These are phyloP conservation scores for Coleophora deauratella DNA, from an alignment of 2,888 invertebrate species.

Conservation along the genomic window DNA sequence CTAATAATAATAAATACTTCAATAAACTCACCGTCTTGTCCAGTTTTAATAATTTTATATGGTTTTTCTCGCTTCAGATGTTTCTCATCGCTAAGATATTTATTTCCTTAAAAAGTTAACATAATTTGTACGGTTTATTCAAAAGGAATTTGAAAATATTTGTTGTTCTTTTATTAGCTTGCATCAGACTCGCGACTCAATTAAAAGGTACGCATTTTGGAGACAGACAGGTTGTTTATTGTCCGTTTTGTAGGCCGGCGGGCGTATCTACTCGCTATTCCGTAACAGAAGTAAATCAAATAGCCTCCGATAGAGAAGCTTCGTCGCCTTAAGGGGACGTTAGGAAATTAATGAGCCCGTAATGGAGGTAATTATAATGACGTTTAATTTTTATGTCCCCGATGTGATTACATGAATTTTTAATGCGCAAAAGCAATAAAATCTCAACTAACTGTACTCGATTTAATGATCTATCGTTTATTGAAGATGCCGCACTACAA, in stretches of 20 bases:
- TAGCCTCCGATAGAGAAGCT: constrained; percentile 16
- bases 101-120: too few relatives aligned
- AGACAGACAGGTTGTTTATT: constrained; percentile 49
- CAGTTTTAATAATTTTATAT: too few relatives aligned
- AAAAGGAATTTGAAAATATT: too few relatives aligned
- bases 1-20: too few relatives aligned
- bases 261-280: constrained; percentile 22
- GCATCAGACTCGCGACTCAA: too few relatives aligned
- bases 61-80: too few relatives aligned
- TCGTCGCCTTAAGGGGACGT: constrained; percentile 49
- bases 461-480: constrained; percentile 37
- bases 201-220: too few relatives aligned
- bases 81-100: too few relatives aligned
- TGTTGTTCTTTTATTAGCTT: too few relatives aligned
- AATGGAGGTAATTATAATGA: constrained; percentile 60
- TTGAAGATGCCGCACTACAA: constrained; percentile 44
- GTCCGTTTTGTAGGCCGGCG: constrained; percentile 36
- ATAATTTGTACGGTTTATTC: too few relatives aligned
- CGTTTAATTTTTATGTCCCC: constrained; percentile 50
- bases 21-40: too few relatives aligned
- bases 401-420: constrained; percentile 54
- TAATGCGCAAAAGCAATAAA: constrained; percentile 59
- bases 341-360: constrained; percentile 65
- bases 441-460: constrained; percentile 44
- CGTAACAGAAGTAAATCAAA: constrained; percentile 46